Evolutionary conservation across 2,797 vertebrate species (phyloP).

Genomic region (Pangasius krempfi): DNA sequence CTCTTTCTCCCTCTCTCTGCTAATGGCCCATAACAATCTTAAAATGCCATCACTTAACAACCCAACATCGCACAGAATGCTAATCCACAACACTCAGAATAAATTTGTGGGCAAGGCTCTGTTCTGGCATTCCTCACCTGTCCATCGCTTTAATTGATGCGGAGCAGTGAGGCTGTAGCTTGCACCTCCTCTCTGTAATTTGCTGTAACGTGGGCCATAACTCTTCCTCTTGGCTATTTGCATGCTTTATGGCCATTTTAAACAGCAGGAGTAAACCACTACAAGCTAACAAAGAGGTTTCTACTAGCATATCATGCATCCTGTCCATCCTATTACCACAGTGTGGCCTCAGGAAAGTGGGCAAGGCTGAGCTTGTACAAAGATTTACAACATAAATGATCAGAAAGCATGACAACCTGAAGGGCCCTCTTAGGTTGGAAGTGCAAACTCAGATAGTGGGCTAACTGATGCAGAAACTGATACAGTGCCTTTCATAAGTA

Average conservation of each 20-base stretch:
- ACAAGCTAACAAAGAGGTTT: conserved; percentile 29
- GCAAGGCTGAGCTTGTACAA: background rate
- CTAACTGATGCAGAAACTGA: background rate
- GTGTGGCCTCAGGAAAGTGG: background rate
- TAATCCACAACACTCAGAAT: conserved; percentile 36
- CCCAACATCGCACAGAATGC: conserved; percentile 6
- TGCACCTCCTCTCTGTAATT: conserved; percentile 26
- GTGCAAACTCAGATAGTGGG: background rate
- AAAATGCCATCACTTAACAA: conserved; percentile 32
- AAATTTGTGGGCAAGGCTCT: conserved; percentile 23
- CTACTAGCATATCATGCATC: conserved; percentile 30
- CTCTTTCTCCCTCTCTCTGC: background rate
- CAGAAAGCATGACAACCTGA: conserved; percentile 2
- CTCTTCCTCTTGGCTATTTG: conserved; percentile 39
- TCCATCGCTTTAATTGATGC: conserved; percentile 47
- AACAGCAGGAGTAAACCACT: conserved; percentile 32
- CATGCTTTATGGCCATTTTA: conserved; percentile 31
- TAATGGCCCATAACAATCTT: conserved; percentile 5
- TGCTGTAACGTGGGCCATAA: conserved; percentile 25
- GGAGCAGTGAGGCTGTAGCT: conserved; percentile 32
- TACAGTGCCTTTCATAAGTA: background rate
- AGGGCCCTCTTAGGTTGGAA: conserved; percentile 5
- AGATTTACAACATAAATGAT: conserved; percentile 13
- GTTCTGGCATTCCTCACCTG: conserved; percentile 22
- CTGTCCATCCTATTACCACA: conserved; percentile 3